A percentile compares a stretch with the other conserved stretches of the same genome.
phyloP scores from a whole-genome alignment of 2,888 invertebrate species.

The Nephrotoma flavescens region DNA sequence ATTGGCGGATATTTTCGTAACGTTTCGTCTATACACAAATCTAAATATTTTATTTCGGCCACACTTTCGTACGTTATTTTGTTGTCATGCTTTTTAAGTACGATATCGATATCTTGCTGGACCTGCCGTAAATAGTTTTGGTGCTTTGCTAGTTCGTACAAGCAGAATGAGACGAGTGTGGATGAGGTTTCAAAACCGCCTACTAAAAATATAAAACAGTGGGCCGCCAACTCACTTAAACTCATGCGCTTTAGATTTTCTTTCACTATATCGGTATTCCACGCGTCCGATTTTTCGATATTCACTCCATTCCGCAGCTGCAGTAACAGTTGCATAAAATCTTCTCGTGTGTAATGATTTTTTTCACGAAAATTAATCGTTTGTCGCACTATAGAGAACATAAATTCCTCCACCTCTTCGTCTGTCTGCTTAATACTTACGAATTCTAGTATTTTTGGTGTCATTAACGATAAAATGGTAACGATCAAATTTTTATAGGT shows the following conservation, averaged over 20 bases:
- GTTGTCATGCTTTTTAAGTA: not conserved
- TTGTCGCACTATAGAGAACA: slow-evolving; percentile 20
- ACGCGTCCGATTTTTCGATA: slow-evolving; percentile 7
- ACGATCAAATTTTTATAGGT: not conserved
- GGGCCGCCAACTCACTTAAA: not conserved
- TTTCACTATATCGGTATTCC: slow-evolving; percentile 7
- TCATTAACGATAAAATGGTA: not conserved
- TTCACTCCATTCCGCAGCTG: slow-evolving; percentile 18
- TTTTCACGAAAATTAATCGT: slow-evolving; percentile 21
- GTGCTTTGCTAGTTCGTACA: not conserved
- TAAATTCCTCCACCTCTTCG: slow-evolving; percentile 20
- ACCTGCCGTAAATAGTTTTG: not conserved
- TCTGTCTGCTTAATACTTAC: slow-evolving; percentile 13
- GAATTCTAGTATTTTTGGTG: not conserved
- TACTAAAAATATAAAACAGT: not conserved
- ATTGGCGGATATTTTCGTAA: slow-evolving; percentile 5
- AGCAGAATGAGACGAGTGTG: not conserved
- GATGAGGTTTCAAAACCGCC: not conserved
- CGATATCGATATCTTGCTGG: not conserved
- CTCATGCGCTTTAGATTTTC: not conserved
- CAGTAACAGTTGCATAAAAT: slow-evolving; percentile 24
- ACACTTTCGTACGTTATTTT: not conserved
- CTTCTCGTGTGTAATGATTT: slow-evolving; percentile 20
- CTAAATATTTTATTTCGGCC: not conserved
- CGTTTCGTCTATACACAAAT: slow-evolving; percentile 1